Evolutionary conservation across 1,140 invertebrate species (phyloP).

Genomic region (Halyomorpha halys): DNA sequence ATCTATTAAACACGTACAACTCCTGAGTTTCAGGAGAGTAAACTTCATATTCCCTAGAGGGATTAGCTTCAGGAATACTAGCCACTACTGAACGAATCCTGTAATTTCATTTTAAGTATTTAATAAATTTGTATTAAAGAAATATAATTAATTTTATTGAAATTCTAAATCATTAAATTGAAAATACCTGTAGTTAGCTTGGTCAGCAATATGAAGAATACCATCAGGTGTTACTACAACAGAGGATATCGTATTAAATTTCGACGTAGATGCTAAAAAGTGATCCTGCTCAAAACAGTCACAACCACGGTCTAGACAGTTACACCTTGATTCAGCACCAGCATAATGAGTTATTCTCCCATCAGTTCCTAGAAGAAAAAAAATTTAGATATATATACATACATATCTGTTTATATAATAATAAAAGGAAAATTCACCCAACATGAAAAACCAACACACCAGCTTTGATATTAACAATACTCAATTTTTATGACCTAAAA

Average conservation of each 20-base stretch:
- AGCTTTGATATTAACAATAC: no score
- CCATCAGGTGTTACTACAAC: constrained; percentile 89
- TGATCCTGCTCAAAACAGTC: constrained; percentile 87
- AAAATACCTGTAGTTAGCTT: constrained; percentile 60
- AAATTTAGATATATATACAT: no score
- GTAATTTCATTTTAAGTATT: not conserved
- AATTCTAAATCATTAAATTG: not conserved
- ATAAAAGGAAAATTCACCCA: no score
- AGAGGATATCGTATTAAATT: constrained; percentile 89
- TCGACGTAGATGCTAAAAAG: constrained; percentile 78
- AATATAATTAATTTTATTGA: not conserved
- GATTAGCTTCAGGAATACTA: constrained; percentile 75
- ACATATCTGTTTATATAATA: no score
- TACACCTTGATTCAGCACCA: constrained; percentile 89
- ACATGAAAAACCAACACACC: no score
- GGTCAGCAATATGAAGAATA: constrained; percentile 87
- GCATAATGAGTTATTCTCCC: constrained; percentile 85
- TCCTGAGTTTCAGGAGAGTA: constrained; percentile 92
- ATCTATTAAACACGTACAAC: constrained; percentile 90
- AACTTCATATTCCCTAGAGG: constrained; percentile 80
- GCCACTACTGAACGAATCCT: constrained; percentile 84
- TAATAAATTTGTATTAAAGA: not conserved
- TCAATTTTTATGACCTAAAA: no score
- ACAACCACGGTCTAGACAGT: constrained; percentile 80
- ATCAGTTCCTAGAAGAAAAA: constrained; percentile 59